phyloP scores from a whole-genome alignment of 2,797 vertebrate species.

The Hybognathus amarus region DNA sequence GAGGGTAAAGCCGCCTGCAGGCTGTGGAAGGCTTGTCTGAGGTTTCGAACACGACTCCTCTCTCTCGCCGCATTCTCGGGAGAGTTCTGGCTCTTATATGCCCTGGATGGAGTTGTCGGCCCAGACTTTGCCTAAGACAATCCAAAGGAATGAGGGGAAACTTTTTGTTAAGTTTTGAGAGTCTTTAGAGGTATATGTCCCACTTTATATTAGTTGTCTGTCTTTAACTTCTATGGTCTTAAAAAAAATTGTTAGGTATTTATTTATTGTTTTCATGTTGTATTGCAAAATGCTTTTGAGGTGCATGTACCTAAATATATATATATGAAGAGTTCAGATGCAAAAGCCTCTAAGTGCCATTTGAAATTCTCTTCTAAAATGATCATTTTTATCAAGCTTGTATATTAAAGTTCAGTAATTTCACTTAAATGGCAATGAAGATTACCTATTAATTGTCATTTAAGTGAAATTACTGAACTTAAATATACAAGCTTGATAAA shows the following conservation, averaged over 20 bases:
- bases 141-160: not conserved
- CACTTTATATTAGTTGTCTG: not conserved
- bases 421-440: no score
- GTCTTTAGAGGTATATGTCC: not conserved
- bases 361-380: no score
- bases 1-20: constrained; percentile 87
- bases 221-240: not conserved
- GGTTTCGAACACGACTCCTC: constrained; percentile 81
- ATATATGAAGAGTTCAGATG: no score
- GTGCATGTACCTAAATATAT: not conserved
- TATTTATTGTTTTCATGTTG: not conserved
- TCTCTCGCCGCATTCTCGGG: constrained; percentile 84
- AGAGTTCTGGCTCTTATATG: constrained; percentile 70
- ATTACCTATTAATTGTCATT: no score
- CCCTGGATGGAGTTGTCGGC: constrained; percentile 44
- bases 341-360: no score
- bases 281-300: not conserved
- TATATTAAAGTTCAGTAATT: no score
- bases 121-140: constrained; percentile 36
- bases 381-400: no score
- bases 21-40: constrained; percentile 86
- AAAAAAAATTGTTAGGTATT: not conserved
- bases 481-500: no score
- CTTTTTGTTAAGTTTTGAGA: not conserved
- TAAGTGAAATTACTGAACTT: no score